Evolutionary conservation across 1,140 invertebrate genomes (phyloP), one percentile per base, ranked within the genome.

Genomic region (Neotoxoptera formosana): DNA sequence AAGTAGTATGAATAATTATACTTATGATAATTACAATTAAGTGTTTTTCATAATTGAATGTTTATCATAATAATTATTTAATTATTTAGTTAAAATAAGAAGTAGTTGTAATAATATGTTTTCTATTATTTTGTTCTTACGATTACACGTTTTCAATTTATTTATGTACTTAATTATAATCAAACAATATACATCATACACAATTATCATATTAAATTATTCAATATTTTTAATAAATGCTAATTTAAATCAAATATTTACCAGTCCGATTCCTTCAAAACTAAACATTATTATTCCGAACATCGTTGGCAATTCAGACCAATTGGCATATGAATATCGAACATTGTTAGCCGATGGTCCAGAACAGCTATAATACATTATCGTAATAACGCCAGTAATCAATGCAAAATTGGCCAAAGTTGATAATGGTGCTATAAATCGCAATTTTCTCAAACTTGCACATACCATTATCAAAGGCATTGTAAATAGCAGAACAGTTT

Each of bases 261-360:
- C 94, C 93, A 98, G 97, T 95, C 97, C 97, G 94, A 98, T 98
- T 91, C 98, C 98, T 95, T 98, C 98, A 94, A 98, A 96, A 17
- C 98, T 97, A 94, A 98, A 98, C 94, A 98, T 98, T 14, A 97
- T 97, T 8, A 97, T 98, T 93, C 98, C 98, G 94, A 98, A 98
- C 96, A 98, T 98, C 51, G 97, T 96, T 0, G 98, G 98, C 93
- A 98, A 95, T n/a, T 94, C 90, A 11, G 91, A 96, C 93, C 96
- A 95, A 53, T 95, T 95, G 30, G 96, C 96, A 84, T 97, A 88
- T 7, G 90, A 93, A 47, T 89, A 51, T 83, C 94, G 86, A 25
- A 93, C 48, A 9, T 67, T 47, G 2, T 94, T 34, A 3, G 94
- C 36, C 25, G 94, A 93, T 11, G 94, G 93, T 34, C 94, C 94